phyloP scores from a whole-genome alignment of 2,888 invertebrate genomes.

The Dioctria rufipes region DNA sequence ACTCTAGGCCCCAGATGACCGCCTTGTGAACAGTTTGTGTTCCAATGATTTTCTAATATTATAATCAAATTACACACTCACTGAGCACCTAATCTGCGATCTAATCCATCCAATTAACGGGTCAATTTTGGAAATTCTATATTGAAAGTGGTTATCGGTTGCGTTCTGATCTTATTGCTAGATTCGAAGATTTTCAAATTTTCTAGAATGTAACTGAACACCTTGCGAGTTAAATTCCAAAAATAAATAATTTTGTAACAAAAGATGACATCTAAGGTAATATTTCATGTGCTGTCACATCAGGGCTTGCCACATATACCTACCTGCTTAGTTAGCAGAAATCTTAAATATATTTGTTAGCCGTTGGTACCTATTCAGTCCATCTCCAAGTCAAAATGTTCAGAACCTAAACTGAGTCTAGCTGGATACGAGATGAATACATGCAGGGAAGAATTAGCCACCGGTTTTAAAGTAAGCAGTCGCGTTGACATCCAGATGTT shows the following conservation, averaged over 20 bases:
- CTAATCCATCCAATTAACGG: constrained; percentile 30
- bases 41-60: constrained; percentile 28
- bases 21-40: neutral
- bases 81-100: constrained; percentile 25
- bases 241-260: no score
- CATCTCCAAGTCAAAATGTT: neutral
- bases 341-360: neutral
- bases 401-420: neutral
- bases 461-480: neutral
- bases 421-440: neutral
- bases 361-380: constrained; percentile 3
- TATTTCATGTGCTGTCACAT: no score
- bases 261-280: no score
- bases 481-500: constrained; percentile 39
- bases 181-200: neutral
- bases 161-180: neutral
- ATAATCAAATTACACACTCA: constrained; percentile 40
- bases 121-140: constrained; percentile 7
- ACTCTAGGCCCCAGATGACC: neutral
- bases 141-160: neutral
- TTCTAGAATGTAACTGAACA: neutral
- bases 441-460: constrained; percentile 30
- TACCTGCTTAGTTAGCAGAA: neutral
- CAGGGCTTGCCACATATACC: no score
- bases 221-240: neutral